phyloP scores from a whole-genome alignment of 35 echinoderm and acorn worm genomes.

The Holothuria glaberrima region DNA sequence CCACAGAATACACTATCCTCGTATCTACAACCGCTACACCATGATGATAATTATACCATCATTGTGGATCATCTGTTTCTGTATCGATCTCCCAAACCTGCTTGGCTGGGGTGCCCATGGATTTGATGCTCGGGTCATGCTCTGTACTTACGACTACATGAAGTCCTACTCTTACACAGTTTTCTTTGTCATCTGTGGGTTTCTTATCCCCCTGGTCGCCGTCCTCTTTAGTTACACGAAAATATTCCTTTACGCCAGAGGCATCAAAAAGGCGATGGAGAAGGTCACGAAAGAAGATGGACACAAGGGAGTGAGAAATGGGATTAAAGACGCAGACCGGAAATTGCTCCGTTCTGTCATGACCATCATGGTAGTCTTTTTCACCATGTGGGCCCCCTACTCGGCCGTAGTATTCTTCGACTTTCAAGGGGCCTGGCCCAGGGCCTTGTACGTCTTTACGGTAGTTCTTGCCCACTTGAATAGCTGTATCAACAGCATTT shows the following conservation, averaged over 20 bases:
- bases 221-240: constrained; percentile 65
- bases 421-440: constrained; percentile 26
- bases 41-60: constrained; percentile 59
- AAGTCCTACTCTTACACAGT: constrained; percentile 76
- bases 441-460: constrained; percentile 56
- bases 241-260: constrained; percentile 45
- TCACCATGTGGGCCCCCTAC: constrained; percentile 84
- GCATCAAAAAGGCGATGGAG: not conserved
- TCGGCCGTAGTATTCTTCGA: constrained; percentile 65
- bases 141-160: constrained; percentile 82
- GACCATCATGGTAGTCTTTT: constrained; percentile 74
- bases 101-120: constrained; percentile 78
- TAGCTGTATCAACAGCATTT: constrained; percentile 77
- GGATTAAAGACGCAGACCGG: constrained; percentile 62
- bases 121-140: constrained; percentile 70
- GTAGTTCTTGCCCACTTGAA: constrained; percentile 75
- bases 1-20: constrained; percentile 64
- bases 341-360: constrained; percentile 64
- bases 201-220: constrained; percentile 65
- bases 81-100: constrained; percentile 76
- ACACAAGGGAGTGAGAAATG: not conserved
- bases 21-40: constrained; percentile 70
- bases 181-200: constrained; percentile 72
- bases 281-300: not conserved
- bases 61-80: constrained; percentile 82